Evolutionary conservation across 2,888 invertebrate genomes (phyloP), one percentile per base, ranked within the genome.

Genomic region (Xestia c-nigrum): DNA sequence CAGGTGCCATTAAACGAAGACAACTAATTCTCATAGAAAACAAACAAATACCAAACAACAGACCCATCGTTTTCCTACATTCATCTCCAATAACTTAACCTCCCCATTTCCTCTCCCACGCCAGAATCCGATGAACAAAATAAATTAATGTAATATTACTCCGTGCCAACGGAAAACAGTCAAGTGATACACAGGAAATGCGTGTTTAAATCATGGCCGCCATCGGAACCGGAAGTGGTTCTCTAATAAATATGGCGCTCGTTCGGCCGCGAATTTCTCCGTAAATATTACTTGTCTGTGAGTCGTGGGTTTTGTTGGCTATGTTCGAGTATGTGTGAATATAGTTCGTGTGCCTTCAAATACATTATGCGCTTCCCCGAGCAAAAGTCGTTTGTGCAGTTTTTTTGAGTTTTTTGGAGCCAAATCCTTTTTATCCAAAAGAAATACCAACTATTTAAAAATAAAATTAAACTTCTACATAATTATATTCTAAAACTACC

Each of bases 211-310:
- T 94, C 94, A 94, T 90, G 86, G 85, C 80, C 83, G 86, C 87
- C 87, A 81, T 88, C 85, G 91, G 90, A 89, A 90, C 72, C 91
- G 94, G 94, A 94, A 72, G 84, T 76, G 90, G 90, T 89, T 81
- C 74, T 89, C 93, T 91, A 93, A 94, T 95, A 95, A 95, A 94
- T 94, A 95, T 93, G 92, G 94, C 91, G 91, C 89, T 89, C 89
- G 87, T 85, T 90, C 89, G 88, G 86, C 90, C 91, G 88, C 83
- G 84, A 84, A 85, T 76, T 74, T 72, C 81, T 85, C 83, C 70
- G 89, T 89, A 89, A 91, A 91, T 90, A 90, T 89, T 86, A 86
- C 85, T 78, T 80, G 85, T 88, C 85, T 87, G 80, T 63, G 76
- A 71, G 31, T 61, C 77, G 77, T 71, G 46, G 71, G 78, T 82